Conservation (phyloP, 2,888 invertebrate genomes). For the Orthosia gothica region DNA sequence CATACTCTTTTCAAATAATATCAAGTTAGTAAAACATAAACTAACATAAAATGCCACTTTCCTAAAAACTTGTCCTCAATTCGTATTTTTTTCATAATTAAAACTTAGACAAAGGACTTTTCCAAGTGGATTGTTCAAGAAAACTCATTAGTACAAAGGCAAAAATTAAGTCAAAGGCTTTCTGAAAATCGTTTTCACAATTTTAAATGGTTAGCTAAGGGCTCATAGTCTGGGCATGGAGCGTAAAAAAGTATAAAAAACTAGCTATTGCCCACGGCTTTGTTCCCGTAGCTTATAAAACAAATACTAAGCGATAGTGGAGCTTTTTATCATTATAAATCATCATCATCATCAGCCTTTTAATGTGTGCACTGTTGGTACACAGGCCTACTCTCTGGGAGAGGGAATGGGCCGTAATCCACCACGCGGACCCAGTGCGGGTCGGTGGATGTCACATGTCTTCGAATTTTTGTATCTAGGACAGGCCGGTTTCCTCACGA, state of each 20-base stretch:
- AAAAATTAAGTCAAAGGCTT: constrained; percentile 6
- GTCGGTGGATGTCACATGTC: too few relatives aligned
- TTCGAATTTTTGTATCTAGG: too few relatives aligned
- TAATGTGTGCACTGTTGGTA: too few relatives aligned
- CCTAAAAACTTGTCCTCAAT: background rate
- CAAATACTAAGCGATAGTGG: too few relatives aligned
- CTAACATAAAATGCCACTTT: constrained; percentile 4
- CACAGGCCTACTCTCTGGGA: too few relatives aligned
- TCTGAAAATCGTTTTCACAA: constrained; percentile 17
- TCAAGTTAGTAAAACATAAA: background rate
- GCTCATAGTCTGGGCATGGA: background rate
- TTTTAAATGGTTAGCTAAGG: constrained; percentile 12
- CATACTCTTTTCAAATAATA: too few relatives aligned
- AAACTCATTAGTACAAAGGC: constrained; percentile 40
- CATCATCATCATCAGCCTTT: too few relatives aligned
- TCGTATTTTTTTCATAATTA: constrained; percentile 36
- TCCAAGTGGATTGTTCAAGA: constrained; percentile 38
- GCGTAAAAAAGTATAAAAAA: background rate
- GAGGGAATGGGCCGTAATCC: too few relatives aligned
- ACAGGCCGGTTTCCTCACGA: too few relatives aligned
- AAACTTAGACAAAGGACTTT: constrained; percentile 47
- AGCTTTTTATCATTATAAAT: too few relatives aligned
- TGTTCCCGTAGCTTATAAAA: background rate
- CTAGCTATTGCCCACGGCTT: background rate
- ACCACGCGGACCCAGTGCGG: too few relatives aligned